phyloP scores from a whole-genome alignment of 2,888 invertebrate species.

The Achlya flavicornis region DNA sequence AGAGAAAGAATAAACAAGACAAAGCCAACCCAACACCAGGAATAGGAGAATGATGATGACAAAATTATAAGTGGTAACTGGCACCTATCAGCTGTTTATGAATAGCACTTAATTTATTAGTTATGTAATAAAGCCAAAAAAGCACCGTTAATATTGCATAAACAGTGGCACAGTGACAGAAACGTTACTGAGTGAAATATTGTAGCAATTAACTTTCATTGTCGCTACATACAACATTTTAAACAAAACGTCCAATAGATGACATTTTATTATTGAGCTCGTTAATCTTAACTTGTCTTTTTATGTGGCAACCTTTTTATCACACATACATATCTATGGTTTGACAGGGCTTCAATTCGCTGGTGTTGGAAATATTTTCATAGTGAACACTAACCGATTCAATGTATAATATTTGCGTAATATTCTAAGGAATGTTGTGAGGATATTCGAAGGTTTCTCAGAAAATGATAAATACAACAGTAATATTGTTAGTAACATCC shows the following conservation, averaged over 20 bases:
- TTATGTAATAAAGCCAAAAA: conserved; percentile 17
- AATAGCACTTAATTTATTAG: not conserved
- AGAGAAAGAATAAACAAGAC: no score
- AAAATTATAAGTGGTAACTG: no score
- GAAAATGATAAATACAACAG: no score
- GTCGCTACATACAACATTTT: conserved; percentile 41
- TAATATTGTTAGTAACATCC: no score
- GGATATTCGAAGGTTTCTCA: no score
- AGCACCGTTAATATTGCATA: conserved; percentile 24
- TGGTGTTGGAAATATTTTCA: not conserved
- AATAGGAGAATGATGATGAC: no score
- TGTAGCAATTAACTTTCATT: conserved; percentile 55
- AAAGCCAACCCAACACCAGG: no score
- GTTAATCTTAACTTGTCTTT: conserved; percentile 36
- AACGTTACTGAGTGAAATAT: conserved; percentile 50
- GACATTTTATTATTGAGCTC: conserved; percentile 57
- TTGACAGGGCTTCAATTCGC: not conserved
- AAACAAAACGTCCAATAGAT: conserved; percentile 51
- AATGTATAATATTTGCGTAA: no score
- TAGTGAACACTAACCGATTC: no score
- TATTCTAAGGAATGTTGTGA: no score
- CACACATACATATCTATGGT: not conserved
- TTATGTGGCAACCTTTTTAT: conserved; percentile 22
- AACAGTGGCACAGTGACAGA: conserved; percentile 28
- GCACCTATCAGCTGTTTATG: not conserved